Percentiles rank a stretch among this genome's conserved stretches.
Conservation (phyloP, 2,888 invertebrate genomes). For the Druceiella hillmani region DNA sequence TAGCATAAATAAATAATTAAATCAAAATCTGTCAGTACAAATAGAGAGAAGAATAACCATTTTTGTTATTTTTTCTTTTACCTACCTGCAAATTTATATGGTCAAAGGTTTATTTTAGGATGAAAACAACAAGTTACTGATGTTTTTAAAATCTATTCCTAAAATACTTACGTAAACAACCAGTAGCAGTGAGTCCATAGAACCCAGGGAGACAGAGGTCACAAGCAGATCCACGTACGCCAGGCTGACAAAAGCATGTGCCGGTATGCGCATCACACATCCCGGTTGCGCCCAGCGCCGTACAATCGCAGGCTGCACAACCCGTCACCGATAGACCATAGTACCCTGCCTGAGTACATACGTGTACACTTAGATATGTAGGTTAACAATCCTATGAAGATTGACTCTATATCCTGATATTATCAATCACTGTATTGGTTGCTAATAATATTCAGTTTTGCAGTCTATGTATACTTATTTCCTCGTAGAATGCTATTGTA, state of each 20-base stretch:
- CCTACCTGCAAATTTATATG: no score
- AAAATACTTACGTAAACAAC: constrained; percentile 65
- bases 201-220: constrained; percentile 68
- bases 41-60: no score
- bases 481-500: no score
- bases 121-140: background rate
- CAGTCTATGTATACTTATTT: no score
- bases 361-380: no score
- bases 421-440: no score
- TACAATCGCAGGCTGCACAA: constrained; percentile 80
- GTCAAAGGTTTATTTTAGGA: background rate
- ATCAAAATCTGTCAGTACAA: no score
- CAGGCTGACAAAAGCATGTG: constrained; percentile 71
- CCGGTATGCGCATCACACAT: constrained; percentile 72
- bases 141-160: constrained; percentile 1
- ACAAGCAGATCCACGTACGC: constrained; percentile 69
- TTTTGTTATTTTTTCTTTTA: background rate
- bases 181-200: constrained; percentile 70
- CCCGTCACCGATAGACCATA: constrained; percentile 74
- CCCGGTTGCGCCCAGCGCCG: constrained; percentile 58
- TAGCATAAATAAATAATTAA: no score
- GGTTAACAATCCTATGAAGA: no score
- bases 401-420: no score
- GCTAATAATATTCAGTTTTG: no score
- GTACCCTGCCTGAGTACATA: constrained; percentile 54